Conservation (phyloP, 2,888 invertebrate genomes). For the Drosophila histrio region DNA sequence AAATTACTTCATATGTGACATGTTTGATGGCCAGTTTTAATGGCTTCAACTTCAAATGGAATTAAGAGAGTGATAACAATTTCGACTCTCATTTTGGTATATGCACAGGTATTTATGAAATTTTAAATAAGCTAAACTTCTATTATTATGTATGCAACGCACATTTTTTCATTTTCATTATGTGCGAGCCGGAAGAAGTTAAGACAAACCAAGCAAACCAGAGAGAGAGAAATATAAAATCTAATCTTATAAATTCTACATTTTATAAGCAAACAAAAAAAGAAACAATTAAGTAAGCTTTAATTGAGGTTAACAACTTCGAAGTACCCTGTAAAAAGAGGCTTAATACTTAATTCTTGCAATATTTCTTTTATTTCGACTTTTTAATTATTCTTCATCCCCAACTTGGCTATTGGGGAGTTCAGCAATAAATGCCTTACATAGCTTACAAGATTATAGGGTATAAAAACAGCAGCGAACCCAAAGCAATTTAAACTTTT, state of each 20-base stretch:
- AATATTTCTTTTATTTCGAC: neutral
- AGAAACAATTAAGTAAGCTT: neutral
- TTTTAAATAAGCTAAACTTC: neutral
- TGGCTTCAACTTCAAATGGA: slow-evolving; percentile 14
- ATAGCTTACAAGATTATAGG: neutral
- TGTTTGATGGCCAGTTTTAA: slow-evolving; percentile 38
- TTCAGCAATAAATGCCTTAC: neutral
- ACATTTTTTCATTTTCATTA: slow-evolving; percentile 4
- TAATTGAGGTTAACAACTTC: neutral
- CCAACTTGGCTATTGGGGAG: neutral
- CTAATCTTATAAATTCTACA: slow-evolving; percentile 21
- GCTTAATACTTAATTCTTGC: no score
- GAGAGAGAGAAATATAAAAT: slow-evolving; percentile 20
- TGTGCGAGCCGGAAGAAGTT: neutral
- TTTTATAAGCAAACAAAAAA: slow-evolving; percentile 15
- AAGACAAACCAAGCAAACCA: neutral
- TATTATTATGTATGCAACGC: neutral
- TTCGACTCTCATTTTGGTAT: neutral
- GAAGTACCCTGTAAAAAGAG: neutral
- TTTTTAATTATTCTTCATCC: neutral
- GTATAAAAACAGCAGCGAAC: slow-evolving; percentile 2
- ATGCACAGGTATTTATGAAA: neutral
- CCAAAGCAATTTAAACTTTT: slow-evolving; percentile 28
- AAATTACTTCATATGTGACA: slow-evolving; percentile 46
- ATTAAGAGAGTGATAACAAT: slow-evolving; percentile 13